Evolutionary conservation across 2,888 invertebrate genomes (phyloP).

Genomic region (Volucella inanis): DNA sequence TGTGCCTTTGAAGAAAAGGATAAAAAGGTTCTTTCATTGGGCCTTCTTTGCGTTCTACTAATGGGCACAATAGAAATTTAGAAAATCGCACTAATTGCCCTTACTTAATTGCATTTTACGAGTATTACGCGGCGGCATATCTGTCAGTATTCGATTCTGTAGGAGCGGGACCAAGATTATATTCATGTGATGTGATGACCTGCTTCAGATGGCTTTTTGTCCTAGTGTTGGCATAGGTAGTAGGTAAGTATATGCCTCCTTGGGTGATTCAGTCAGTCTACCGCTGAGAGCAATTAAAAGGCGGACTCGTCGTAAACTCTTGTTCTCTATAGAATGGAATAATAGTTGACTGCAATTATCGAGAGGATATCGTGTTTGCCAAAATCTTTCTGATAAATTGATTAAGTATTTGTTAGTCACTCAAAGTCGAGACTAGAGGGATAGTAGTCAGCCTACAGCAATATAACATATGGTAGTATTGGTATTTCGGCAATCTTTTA

Average conservation of each 20-base stretch:
- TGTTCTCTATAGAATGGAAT: constrained; percentile 25
- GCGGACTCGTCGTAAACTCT: constrained; percentile 52
- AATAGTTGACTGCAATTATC: constrained; percentile 60
- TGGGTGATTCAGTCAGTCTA: constrained; percentile 8
- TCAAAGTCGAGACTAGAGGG: no score
- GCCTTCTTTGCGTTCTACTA: constrained; percentile 34
- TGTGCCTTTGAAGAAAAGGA: constrained; percentile 10
- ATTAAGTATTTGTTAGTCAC: constrained; percentile 42
- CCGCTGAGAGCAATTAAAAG: constrained; percentile 28
- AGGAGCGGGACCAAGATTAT: constrained; percentile 6
- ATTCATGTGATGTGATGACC: constrained; percentile 4
- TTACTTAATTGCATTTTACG: constrained; percentile 59
- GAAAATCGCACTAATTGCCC: constrained; percentile 39
- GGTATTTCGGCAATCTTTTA: no score
- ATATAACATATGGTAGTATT: no score
- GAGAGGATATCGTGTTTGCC: constrained; percentile 27
- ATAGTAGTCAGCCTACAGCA: no score
- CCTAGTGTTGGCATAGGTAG: no score
- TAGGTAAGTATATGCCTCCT: neutral
- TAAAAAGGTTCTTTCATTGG: constrained; percentile 44
- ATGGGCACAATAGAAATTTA: constrained; percentile 39
- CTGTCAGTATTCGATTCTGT: neutral
- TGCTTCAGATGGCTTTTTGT: neutral
- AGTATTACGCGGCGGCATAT: constrained; percentile 30
- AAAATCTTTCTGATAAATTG: constrained; percentile 34